Conservation (phyloP, 2,113 vertebrate genomes). For the Ciconia boyciana region DNA sequence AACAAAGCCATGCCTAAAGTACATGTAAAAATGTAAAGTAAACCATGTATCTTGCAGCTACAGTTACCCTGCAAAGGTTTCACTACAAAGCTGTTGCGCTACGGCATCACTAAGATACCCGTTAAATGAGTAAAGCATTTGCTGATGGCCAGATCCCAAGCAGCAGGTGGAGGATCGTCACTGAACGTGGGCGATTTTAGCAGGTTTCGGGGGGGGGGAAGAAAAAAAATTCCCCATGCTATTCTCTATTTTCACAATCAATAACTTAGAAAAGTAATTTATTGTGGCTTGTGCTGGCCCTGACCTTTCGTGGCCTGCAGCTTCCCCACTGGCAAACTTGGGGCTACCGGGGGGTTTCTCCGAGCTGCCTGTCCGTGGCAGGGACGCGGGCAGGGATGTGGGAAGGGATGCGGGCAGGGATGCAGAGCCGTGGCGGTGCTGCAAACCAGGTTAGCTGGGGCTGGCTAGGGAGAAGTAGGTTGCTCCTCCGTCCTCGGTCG, state of each 20-base stretch:
- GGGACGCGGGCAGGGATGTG: background rate
- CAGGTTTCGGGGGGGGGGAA: background rate
- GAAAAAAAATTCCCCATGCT: fast-evolving
- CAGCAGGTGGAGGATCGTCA: background rate
- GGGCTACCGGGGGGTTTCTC: background rate
- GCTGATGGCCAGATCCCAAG: background rate
- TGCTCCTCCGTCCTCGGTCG: background rate
- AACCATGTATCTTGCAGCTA: background rate
- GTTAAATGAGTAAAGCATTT: background rate
- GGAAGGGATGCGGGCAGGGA: background rate
- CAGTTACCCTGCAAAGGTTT: background rate
- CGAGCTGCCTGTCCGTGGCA: fast-evolving
- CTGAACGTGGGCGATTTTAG: background rate
- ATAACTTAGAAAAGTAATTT: background rate
- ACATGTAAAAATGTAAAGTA: too few relatives aligned
- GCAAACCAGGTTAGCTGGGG: background rate
- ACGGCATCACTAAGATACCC: background rate
- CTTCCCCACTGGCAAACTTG: background rate
- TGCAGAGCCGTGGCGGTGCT: background rate
- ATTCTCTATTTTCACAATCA: background rate
- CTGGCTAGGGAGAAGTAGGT: conserved; percentile 30
- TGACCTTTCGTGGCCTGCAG: background rate
- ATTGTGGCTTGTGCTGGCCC: background rate
- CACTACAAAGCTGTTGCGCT: background rate
- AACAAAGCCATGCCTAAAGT: too few relatives aligned